Conservation (phyloP, 2,888 invertebrate genomes). For the Labia minor region DNA sequence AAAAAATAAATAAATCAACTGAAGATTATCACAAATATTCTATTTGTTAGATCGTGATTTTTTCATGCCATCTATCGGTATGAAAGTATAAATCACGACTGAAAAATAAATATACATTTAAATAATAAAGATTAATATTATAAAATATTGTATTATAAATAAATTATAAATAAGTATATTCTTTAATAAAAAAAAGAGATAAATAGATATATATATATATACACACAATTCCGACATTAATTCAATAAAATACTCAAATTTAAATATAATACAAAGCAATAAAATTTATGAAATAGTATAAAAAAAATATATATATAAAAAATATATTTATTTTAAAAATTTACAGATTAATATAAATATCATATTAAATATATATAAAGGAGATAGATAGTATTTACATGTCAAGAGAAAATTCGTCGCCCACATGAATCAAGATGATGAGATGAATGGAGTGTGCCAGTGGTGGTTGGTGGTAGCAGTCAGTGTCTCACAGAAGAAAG, state of each 20-base stretch:
- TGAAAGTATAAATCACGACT: too few relatives aligned
- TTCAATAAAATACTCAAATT: background rate
- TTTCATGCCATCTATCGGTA: too few relatives aligned
- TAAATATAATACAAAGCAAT: background rate
- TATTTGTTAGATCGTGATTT: too few relatives aligned
- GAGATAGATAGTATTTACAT: background rate
- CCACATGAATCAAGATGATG: background rate
- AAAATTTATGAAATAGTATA: background rate
- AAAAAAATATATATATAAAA: background rate
- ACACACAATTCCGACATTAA: too few relatives aligned
- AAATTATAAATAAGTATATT: background rate
- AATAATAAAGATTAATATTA: too few relatives aligned
- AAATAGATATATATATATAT: too few relatives aligned
- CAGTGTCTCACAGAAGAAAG: background rate
- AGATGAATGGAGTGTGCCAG: background rate
- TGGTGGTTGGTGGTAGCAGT: conserved; percentile 2
- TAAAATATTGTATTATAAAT: background rate
- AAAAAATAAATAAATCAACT: background rate
- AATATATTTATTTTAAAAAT: background rate
- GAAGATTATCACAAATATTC: too few relatives aligned
- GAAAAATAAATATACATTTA: too few relatives aligned
- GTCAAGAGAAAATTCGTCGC: background rate
- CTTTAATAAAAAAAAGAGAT: too few relatives aligned
- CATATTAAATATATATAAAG: background rate
- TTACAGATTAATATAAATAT: background rate